Evolutionary conservation across 2,888 invertebrate species (phyloP), one percentile per base, ranked within the genome.

Genomic region (Trachelus tabidus): DNA sequence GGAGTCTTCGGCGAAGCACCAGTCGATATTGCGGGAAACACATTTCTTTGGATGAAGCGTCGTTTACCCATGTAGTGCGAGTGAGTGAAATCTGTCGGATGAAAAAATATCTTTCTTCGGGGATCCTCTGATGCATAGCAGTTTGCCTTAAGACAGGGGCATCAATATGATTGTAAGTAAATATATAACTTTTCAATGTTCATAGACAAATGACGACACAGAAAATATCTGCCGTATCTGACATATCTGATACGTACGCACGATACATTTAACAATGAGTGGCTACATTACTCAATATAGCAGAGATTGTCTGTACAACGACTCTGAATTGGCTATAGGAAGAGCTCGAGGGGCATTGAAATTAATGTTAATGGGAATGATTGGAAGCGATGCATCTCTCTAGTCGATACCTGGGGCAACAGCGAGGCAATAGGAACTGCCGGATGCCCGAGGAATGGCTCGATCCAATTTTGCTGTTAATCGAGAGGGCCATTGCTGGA

Each of bases 401-500:
- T 83, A 79, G 85, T 85, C 85, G 84, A 77, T 83, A 81, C 80
- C 79, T 77, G 82, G 56, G 56, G 23, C 23, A 56, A 56, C 56
- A 56, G 56, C 56, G 23, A 56, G 56, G 56, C 56, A 56, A 9
- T 23, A 56, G 56, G 56, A 56, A 23, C 9, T 56, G 23, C 56
- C 56, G 56, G 56, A 23, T 56, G 23, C 56, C 56, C 2, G 56
- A 23, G 56, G 56, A 56, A 56, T 9, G 56, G 56, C 56, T 56
- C 56, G 83, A 85, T 87, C 87, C 87, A 88, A 88, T 88, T 87
- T 86, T 83, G 84, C 81, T 85, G 87, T 88, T 88, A 88, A 88
- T 88, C 87, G 88, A 86, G 86, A 84, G 82, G 83, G 83, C 81
- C 56, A 56, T 56, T 56, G 56, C 56, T 56, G 56, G 56, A 23